Evolutionary conservation across 2,113 vertebrate species (phyloP).

Genomic region (Pica pica): DNA sequence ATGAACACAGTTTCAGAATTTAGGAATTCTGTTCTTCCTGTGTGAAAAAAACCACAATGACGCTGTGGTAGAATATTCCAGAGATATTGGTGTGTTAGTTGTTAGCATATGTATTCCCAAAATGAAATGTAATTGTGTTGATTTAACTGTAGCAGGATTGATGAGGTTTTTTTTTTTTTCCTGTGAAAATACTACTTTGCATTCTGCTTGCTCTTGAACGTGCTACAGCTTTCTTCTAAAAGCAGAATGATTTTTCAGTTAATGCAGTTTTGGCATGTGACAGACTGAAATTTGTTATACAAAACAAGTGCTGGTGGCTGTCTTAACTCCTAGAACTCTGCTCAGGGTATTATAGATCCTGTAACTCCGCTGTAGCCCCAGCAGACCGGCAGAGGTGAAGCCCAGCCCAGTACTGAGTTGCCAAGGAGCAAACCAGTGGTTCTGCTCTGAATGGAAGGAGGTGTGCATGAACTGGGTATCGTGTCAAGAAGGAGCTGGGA

Average conservation of each 20-base stretch:
- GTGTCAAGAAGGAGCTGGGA: neutral
- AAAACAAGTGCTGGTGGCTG: neutral
- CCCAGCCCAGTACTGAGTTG: neutral
- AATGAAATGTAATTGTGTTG: neutral
- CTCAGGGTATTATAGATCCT: neutral
- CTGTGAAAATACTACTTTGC: neutral
- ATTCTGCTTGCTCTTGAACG: neutral
- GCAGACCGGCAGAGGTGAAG: neutral
- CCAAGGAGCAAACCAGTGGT: neutral
- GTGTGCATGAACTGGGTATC: fast-evolving
- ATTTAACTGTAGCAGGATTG: neutral
- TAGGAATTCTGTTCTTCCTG: neutral
- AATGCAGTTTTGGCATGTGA: neutral
- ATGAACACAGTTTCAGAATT: neutral
- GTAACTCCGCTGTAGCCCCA: neutral
- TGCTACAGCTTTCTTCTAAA: neutral
- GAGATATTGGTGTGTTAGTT: neutral
- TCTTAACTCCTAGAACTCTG: neutral
- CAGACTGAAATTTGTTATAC: neutral
- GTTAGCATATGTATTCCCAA: neutral
- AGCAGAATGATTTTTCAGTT: neutral
- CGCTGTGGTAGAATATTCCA: neutral
- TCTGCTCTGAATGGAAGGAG: neutral
- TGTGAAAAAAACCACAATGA: neutral
- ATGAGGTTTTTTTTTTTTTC: neutral